Conservation (phyloP, 2,113 vertebrate genomes). For the Harpagus bidentatus region DNA sequence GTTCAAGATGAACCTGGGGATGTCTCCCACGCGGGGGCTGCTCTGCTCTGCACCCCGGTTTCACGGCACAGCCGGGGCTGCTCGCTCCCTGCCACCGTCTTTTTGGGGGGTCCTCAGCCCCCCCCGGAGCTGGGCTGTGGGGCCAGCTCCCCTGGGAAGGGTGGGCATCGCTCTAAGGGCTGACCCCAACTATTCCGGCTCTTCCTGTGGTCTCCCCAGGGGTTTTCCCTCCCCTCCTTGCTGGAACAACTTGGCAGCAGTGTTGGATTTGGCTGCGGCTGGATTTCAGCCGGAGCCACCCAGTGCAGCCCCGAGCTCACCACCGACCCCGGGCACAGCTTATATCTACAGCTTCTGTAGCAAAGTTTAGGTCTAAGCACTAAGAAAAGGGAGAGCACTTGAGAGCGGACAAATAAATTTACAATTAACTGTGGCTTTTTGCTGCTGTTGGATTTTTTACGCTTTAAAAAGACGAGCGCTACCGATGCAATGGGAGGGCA, state of each 20-base stretch:
- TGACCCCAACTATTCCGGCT: rapidly evolving
- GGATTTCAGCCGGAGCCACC: neutral
- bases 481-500: rapidly evolving
- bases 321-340: rapidly evolving
- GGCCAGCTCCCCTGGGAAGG: neutral
- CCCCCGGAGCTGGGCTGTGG: neutral
- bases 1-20: rapidly evolving
- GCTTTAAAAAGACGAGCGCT: rapidly evolving
- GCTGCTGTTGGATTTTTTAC: neutral
- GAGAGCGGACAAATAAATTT: neutral
- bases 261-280: rapidly evolving
- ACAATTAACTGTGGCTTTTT: neutral
- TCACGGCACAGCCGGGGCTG: rapidly evolving
- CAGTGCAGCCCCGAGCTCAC: neutral
- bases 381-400: neutral
- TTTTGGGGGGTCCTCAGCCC: neutral
- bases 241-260: neutral
- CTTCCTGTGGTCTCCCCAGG: rapidly evolving
- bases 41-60: neutral
- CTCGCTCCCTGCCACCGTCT: rapidly evolving
- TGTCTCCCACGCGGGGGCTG: neutral
- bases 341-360: neutral
- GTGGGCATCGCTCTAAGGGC: neutral
- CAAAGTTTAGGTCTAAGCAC: neutral
- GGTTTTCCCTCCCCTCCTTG: neutral